Percentiles rank a stretch among this genome's conserved stretches.
Conservation (phyloP, 30 jellyfish, hydroid and myxozoan species). For the Haliclystus octoradiatus region DNA sequence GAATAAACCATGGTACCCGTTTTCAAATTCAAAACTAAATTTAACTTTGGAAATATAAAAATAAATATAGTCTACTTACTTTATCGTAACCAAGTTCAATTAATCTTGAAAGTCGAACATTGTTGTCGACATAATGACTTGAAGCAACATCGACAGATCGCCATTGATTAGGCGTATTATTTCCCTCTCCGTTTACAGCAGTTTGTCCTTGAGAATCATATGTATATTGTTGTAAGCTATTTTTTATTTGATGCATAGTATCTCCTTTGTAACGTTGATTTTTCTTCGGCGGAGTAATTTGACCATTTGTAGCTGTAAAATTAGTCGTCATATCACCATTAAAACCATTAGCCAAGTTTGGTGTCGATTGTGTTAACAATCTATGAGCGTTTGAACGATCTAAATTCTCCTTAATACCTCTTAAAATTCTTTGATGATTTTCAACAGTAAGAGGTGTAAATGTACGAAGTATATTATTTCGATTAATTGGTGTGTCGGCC, state of each 20-base stretch:
- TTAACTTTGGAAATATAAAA: too few species aligned
- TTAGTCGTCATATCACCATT: neutral
- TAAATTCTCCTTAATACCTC: neutral
- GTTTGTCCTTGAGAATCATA: neutral
- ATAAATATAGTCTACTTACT: too few species aligned
- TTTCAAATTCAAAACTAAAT: too few species aligned
- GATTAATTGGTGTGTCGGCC: neutral
- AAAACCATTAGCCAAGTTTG: neutral
- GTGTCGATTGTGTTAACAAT: neutral
- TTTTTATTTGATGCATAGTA: neutral
- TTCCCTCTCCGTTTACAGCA: neutral
- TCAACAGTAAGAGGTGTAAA: neutral
- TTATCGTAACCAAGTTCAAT: neutral
- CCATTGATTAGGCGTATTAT: neutral
- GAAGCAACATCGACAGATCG: conserved; percentile 1
- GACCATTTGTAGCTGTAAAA: neutral
- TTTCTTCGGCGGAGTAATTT: neutral
- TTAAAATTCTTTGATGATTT: neutral
- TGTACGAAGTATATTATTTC: neutral
- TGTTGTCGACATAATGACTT: neutral
- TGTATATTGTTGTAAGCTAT: neutral
- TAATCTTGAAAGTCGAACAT: neutral
- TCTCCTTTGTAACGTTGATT: neutral
- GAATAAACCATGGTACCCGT: too few species aligned
- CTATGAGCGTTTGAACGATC: neutral